Conservation (phyloP, 2,888 invertebrate species). For the Campaea margaritaria region DNA sequence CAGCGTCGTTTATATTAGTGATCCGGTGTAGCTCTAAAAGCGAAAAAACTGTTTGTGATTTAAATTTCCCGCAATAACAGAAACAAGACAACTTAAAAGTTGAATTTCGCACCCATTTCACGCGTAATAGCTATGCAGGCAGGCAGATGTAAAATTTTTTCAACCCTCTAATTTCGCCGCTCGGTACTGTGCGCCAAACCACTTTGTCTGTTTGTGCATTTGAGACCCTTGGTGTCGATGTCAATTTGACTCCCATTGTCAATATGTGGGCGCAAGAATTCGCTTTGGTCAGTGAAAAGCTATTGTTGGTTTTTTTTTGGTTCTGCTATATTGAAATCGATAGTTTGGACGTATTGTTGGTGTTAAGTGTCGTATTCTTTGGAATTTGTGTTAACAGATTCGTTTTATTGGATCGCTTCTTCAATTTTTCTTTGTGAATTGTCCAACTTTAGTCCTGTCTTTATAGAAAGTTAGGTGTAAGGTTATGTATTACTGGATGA, state of each 20-base stretch:
- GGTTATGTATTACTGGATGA: no score
- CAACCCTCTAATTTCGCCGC: slow-evolving; percentile 10
- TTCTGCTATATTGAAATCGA: slow-evolving; percentile 9
- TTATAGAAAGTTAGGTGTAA: no score
- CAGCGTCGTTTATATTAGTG: no score
- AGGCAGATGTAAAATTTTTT: slow-evolving; percentile 11
- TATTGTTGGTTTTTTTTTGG: slow-evolving; percentile 11
- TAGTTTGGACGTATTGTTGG: slow-evolving; percentile 12
- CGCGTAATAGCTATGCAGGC: not conserved
- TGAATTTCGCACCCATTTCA: not conserved
- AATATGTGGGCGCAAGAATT: slow-evolving; percentile 22
- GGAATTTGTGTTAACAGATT: slow-evolving; percentile 16
- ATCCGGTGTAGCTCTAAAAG: no score
- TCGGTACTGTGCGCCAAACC: not conserved
- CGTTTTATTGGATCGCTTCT: slow-evolving; percentile 6
- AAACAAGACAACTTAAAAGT: no score
- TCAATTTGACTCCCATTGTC: slow-evolving; percentile 15
- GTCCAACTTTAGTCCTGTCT: not conserved
- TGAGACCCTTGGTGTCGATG: slow-evolving; percentile 15
- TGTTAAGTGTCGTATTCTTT: slow-evolving; percentile 11
- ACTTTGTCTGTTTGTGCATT: slow-evolving; percentile 10
- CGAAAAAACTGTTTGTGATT: no score
- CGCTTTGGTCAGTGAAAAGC: slow-evolving; percentile 13
- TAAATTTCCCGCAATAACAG: no score
- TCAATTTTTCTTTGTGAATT: not conserved